These are phyloP conservation scores for Lepidocolaptes lacrymiger DNA, from an alignment of 2,797 vertebrate species.

Conservation along the genomic window DNA sequence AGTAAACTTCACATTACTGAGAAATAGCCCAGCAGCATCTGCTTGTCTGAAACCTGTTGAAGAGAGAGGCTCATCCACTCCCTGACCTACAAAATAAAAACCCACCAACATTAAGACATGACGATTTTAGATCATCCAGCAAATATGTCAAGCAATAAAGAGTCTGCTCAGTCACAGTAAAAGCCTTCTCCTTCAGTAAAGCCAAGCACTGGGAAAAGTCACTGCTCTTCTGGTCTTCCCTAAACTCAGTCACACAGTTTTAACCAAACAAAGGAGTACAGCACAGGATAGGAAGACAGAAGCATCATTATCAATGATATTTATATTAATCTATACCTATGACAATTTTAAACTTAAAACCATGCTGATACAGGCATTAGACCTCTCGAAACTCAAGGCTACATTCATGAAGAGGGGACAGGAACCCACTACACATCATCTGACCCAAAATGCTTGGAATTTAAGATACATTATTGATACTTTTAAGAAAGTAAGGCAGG, in stretches of 20 bases:
- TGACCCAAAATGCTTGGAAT: background rate
- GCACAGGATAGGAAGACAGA: background rate
- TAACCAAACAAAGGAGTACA: background rate
- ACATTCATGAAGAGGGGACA: background rate
- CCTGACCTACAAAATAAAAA: constrained; percentile 82
- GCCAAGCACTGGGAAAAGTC: background rate
- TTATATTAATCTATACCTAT: background rate
- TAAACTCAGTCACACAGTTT: background rate
- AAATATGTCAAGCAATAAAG: background rate
- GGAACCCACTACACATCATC: background rate
- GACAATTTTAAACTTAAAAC: background rate
- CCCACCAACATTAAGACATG: background rate
- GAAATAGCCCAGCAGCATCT: constrained; percentile 84
- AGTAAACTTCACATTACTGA: constrained; percentile 83
- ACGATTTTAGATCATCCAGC: background rate
- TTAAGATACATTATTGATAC: background rate
- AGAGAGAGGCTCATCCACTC: constrained; percentile 85
- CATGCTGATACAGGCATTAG: background rate
- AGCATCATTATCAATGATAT: background rate
- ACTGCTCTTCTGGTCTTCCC: background rate
- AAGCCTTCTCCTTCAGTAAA: background rate
- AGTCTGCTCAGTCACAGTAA: background rate
- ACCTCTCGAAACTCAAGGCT: background rate
- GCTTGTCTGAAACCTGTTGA: constrained; percentile 86
- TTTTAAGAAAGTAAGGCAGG: background rate